Percentiles rank a stretch among this genome's conserved stretches.
These are phyloP conservation scores for Crenichthys baileyi DNA, from an alignment of 2,797 vertebrate genomes.

Conservation along the genomic window DNA sequence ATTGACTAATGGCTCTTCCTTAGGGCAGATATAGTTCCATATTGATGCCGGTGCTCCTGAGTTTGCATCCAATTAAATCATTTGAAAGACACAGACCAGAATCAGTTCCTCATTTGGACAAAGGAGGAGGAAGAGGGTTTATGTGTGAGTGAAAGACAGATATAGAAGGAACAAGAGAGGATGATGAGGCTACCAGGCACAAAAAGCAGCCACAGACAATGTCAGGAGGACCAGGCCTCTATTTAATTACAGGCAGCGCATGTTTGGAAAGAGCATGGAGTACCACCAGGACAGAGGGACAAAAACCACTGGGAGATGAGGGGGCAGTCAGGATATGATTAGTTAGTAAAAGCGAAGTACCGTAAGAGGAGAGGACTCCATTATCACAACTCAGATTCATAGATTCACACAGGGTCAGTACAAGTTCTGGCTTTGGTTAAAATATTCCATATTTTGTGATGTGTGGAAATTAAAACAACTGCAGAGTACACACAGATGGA, in stretches of 20 bases:
- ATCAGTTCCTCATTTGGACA: slow-evolving; percentile 74
- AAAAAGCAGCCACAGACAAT: slow-evolving; percentile 65
- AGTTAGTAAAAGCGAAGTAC: slow-evolving; percentile 79
- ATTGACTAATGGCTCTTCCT: slow-evolving; percentile 81
- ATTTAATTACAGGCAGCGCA: slow-evolving; percentile 80
- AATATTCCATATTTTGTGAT: slow-evolving; percentile 58
- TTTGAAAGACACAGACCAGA: slow-evolving; percentile 80
- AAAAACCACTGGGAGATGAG: slow-evolving; percentile 67
- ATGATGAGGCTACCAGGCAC: slow-evolving; percentile 65
- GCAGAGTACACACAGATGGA: slow-evolving; percentile 14
- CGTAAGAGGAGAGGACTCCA: slow-evolving; percentile 66
- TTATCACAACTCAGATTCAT: slow-evolving; percentile 73
- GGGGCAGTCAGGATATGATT: slow-evolving; percentile 75
- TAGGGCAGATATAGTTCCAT: slow-evolving; percentile 79
- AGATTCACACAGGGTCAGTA: slow-evolving; percentile 64
- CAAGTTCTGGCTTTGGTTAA: slow-evolving; percentile 72
- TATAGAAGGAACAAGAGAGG: slow-evolving; percentile 34
- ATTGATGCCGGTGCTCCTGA: slow-evolving; percentile 76
- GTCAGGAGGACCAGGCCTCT: slow-evolving; percentile 70
- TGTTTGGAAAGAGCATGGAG: slow-evolving; percentile 71
- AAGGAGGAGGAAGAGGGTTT: slow-evolving; percentile 34
- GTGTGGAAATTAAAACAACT: slow-evolving; percentile 39
- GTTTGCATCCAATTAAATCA: slow-evolving; percentile 84
- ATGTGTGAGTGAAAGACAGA: slow-evolving; percentile 50
- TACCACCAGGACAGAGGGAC: slow-evolving; percentile 77